Evolutionary conservation across 2,113 vertebrate genomes (phyloP), one percentile per base, ranked within the genome.

Genomic region (Bubo blakistoni): DNA sequence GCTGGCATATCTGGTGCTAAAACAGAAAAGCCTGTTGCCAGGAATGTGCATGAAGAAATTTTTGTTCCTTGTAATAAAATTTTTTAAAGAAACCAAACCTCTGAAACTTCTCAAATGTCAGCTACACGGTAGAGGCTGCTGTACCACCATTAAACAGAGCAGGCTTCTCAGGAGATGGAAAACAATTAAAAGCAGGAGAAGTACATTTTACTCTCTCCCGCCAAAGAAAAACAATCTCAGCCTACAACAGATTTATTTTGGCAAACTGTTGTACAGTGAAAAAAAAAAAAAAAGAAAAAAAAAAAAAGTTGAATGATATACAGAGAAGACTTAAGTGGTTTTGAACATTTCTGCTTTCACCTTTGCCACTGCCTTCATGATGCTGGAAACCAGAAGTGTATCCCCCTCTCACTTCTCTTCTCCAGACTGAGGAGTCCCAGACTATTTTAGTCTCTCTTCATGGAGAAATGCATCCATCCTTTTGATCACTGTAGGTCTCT

Each of bases 181-280:
- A 86, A 90, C 59, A 86, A 73, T 72, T 55, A 44, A 82, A 82
- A 86, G 26, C 18, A 36, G n/a, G 36, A 70, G 47, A 92, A 92
- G 25, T 16, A 42, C 8, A 15, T 92, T 78, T 67, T 46, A 51
- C 11, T 57, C 40, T 72, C 70, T 86, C 20, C 52, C 1, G 4
- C 47, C 44, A 82, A 67, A 34, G 54, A 26, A 72, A 92, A 90
- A 78, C 57, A 72, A 52, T 38, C 47, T 73, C 66, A 67, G 29
- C 34, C 66, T 67, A 73, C 47, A 90, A 69, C 34, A 78, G 36
- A 58, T 73, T 73, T 86, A 29, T 58, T 90, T 20, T 82, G 65
- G 65, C 47, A 66, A 82, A 46, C 10, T 29, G 22, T 36, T 46
- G 42, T 26, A 44, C 5, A 5, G 17, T 32, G 16, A 4, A 4